Evolutionary conservation across 2,797 vertebrate genomes (phyloP).

Genomic region (Characodon lateralis): DNA sequence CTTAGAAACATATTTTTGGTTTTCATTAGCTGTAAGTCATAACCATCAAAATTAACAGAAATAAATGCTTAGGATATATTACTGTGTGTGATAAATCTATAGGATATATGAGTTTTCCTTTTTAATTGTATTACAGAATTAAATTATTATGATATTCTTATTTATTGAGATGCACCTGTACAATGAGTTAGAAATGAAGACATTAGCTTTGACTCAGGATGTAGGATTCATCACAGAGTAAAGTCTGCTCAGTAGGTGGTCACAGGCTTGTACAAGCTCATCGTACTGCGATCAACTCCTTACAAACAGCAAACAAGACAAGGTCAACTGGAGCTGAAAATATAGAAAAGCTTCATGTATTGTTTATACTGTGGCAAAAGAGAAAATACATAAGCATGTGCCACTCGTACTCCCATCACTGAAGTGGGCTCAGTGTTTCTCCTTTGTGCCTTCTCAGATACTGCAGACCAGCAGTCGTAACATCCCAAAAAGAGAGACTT

Average conservation of each 20-base stretch:
- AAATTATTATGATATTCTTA: not conserved
- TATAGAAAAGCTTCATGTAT: slow-evolving; percentile 38
- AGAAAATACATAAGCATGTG: slow-evolving; percentile 5
- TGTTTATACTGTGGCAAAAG: slow-evolving; percentile 37
- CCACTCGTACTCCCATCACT: slow-evolving; percentile 12
- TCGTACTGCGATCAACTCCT: slow-evolving; percentile 29
- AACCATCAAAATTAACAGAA: not conserved
- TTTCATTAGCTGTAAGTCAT: not conserved
- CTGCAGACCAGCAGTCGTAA: slow-evolving; percentile 36
- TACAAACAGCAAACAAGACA: slow-evolving; percentile 35
- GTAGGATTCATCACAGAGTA: slow-evolving; percentile 27
- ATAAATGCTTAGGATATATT: not conserved
- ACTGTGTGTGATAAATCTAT: not conserved
- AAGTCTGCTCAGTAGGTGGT: slow-evolving; percentile 21
- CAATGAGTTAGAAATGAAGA: slow-evolving; percentile 36
- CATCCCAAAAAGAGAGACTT: slow-evolving; percentile 26
- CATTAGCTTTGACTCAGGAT: slow-evolving; percentile 16
- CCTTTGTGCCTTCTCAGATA: slow-evolving; percentile 52
- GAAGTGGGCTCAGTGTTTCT: slow-evolving; percentile 29
- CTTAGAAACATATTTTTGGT: not conserved
- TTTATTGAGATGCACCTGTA: slow-evolving; percentile 10
- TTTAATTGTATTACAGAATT: not conserved
- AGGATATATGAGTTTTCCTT: not conserved
- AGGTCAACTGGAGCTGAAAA: slow-evolving; percentile 11
- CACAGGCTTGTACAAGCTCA: slow-evolving; percentile 28